phyloP scores from a whole-genome alignment of 2,888 invertebrate genomes.

The Mythimna albipuncta region DNA sequence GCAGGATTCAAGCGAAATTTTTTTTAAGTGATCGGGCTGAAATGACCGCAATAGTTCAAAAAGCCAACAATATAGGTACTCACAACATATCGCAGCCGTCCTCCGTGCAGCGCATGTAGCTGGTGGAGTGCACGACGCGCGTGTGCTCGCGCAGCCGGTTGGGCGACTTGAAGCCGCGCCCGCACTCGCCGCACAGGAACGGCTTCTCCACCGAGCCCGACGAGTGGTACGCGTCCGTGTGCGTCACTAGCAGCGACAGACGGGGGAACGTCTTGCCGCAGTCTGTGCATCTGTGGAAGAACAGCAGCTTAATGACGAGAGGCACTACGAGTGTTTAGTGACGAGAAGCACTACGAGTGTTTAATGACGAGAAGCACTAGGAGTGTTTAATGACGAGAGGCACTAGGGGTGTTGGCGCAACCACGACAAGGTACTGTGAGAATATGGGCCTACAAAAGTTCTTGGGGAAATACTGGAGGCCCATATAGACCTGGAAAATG shows the following conservation, averaged over 20 bases:
- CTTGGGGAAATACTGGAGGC: too few relatives aligned
- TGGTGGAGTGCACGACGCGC: constrained; percentile 79
- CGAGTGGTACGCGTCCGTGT: constrained; percentile 86
- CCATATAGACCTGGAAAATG: too few relatives aligned
- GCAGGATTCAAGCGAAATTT: too few relatives aligned
- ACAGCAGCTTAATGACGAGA: background rate
- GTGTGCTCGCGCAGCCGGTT: constrained; percentile 86
- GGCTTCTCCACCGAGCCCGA: constrained; percentile 74
- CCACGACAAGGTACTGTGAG: too few relatives aligned
- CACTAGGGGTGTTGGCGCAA: too few relatives aligned
- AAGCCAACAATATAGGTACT: constrained; percentile 54
- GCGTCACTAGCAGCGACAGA: constrained; percentile 88
- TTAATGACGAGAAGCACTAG: background rate
- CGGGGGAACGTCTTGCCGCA: constrained; percentile 89
- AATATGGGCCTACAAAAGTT: too few relatives aligned
- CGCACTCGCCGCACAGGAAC: constrained; percentile 73
- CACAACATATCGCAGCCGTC: constrained; percentile 75
- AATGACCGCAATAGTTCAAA: too few relatives aligned
- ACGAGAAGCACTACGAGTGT: too few relatives aligned
- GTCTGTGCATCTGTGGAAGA: constrained; percentile 82
- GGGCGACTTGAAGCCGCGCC: constrained; percentile 81
- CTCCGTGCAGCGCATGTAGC: constrained; percentile 83
- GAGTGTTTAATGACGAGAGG: background rate
- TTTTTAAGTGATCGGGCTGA: too few relatives aligned
- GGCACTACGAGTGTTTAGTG: background rate